phyloP scores from a whole-genome alignment of 1,140 invertebrate species.

The Bacillus rossius region DNA sequence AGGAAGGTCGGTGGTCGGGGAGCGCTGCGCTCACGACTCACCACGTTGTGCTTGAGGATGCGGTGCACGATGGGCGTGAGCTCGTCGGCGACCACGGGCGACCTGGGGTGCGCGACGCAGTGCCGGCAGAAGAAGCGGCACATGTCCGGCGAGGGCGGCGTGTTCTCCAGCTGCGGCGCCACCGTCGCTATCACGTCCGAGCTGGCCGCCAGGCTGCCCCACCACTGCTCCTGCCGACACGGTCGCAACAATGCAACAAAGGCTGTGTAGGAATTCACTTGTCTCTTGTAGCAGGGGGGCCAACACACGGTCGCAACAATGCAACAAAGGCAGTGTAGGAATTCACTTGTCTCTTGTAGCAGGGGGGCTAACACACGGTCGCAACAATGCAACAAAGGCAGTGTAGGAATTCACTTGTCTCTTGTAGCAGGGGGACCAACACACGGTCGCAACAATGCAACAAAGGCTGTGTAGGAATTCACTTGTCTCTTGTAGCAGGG shows the following conservation, averaged over 20 bases:
- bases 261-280: neutral
- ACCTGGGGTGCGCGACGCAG: conserved; percentile 53
- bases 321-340: no score
- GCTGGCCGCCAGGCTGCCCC: conserved; percentile 18
- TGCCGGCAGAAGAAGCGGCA: conserved; percentile 53
- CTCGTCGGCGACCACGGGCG: conserved; percentile 50
- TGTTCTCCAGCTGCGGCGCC: conserved; percentile 53
- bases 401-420: no score
- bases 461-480: no score
- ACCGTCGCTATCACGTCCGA: conserved; percentile 54
- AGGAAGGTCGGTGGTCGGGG: no score
- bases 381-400: no score
- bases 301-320: no score
- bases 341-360: no score
- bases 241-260: neutral
- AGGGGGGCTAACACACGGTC: no score
- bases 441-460: no score
- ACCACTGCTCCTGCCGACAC: conserved; percentile 1
- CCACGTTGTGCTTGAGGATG: conserved; percentile 79
- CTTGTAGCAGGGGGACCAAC: no score
- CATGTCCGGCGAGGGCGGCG: conserved; percentile 54
- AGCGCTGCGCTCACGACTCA: no score
- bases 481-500: no score
- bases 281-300: neutral
- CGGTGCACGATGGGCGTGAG: conserved; percentile 71